Evolutionary conservation across 2,888 invertebrate species (phyloP), one percentile per base, ranked within the genome.

Genomic region (Aphodius sticticus): DNA sequence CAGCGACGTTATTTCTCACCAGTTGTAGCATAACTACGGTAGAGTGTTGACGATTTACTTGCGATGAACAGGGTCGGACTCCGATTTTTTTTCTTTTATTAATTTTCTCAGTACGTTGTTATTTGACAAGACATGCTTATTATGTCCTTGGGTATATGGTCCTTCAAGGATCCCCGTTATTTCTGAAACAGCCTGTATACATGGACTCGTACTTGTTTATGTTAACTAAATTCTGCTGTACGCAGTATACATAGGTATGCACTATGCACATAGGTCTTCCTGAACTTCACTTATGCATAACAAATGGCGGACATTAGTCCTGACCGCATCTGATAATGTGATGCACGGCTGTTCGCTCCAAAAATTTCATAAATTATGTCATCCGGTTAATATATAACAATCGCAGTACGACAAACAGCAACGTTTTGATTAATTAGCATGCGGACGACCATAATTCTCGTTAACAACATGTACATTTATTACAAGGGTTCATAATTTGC

Each of bases 381-480:
- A 26, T 36, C 74, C 16, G 26, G 2, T 36, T 16, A 74, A 16
- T 74, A n/a, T 26, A 7, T 74, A 74, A 74, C 74, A 74, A 74
- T 74, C 74, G 36, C 74, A 53, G 53, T 9, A 53, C 26, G 74
- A 7, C 74, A 74, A 74, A 74, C 74, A 74, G 53, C 53, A 53
- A 53, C 53, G 53, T 7, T 53, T 5, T 76, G 53, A 76, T 76
- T 76, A 76, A 76, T 76, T 76, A 69, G 16, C 76, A 76, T 76
- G 26, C 35, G 15, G 26, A 69, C 38, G 26, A 76, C 38, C 35
- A 76, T 76, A 76, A 76, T 76, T 76, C 76, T 53, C 53, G 76
- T 76, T 69, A 69, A 53, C 69, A 76, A 69, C 76, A 76, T 76
- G 76, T 76, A 76, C 69, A 76, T 76, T 76, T 69, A 76, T 76